Evolutionary conservation across 1,140 invertebrate genomes (phyloP).

Genomic region (Heliothis virescens): DNA sequence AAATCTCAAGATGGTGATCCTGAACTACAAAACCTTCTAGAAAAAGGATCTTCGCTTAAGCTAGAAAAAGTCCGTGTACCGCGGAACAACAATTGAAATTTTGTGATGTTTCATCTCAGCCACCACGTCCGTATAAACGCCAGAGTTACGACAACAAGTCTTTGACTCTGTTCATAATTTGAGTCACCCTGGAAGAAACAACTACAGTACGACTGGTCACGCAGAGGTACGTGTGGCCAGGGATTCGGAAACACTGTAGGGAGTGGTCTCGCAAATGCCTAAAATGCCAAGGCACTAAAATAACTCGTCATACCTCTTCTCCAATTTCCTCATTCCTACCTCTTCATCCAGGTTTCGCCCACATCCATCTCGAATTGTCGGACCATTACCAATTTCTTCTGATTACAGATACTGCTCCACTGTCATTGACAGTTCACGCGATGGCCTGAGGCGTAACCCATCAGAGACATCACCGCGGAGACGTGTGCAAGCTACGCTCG

Average conservation of each 20-base stretch:
- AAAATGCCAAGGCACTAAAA: constrained; percentile 50
- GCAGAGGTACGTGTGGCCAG: constrained; percentile 80
- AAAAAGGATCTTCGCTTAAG: constrained; percentile 33
- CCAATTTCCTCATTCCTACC: constrained; percentile 57
- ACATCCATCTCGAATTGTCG: constrained; percentile 72
- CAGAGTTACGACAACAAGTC: constrained; percentile 56
- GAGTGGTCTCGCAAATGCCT: constrained; percentile 53
- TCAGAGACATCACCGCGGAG: constrained; percentile 66
- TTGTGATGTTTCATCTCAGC: constrained; percentile 53
- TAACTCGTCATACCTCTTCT: constrained; percentile 55
- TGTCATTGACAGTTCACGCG: constrained; percentile 66
- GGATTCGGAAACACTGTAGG: constrained; percentile 65
- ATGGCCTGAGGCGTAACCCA: constrained; percentile 69
- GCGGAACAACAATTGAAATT: constrained; percentile 31
- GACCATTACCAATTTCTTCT: constrained; percentile 17
- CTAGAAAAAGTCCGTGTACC: constrained; percentile 28
- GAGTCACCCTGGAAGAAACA: constrained; percentile 66
- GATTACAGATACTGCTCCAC: too few relatives aligned
- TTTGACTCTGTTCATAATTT: constrained; percentile 70
- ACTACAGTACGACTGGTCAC: constrained; percentile 70
- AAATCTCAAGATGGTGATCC: constrained; percentile 51
- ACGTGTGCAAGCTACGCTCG: constrained; percentile 67
- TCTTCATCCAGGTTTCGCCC: constrained; percentile 45
- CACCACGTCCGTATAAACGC: constrained; percentile 56
- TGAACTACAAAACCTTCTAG: constrained; percentile 53